Conservation (phyloP, 2,113 vertebrate species). For the Cebidichthys violaceus region DNA sequence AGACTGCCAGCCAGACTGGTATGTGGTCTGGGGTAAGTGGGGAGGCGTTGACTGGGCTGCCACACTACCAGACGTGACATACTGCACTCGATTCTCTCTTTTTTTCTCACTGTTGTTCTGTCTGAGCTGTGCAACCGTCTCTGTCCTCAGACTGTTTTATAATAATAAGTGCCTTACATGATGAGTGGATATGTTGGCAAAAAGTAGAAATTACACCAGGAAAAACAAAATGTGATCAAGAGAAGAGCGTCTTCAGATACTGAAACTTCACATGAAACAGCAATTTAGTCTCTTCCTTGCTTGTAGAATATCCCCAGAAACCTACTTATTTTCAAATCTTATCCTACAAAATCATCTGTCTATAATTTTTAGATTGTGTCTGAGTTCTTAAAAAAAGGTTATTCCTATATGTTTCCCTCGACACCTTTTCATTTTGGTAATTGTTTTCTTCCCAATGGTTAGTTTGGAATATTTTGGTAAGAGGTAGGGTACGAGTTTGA, state of each 20-base stretch:
- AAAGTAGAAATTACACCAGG: not conserved
- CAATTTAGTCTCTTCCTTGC: not conserved
- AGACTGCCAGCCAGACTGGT: constrained; percentile 75
- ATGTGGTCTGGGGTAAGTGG: constrained; percentile 78
- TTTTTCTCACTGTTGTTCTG: constrained; percentile 64
- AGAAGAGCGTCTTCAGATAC: not conserved
- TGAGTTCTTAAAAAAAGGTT: not conserved
- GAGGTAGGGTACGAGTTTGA: no score
- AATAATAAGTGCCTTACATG: constrained; percentile 39
- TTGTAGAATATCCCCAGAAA: not conserved
- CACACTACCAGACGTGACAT: constrained; percentile 76
- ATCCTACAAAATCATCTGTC: not conserved
- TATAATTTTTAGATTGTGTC: not conserved
- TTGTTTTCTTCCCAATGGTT: not conserved
- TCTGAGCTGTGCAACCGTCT: constrained; percentile 54
- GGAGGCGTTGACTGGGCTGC: constrained; percentile 74
- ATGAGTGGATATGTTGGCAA: constrained; percentile 21
- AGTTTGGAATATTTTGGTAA: not conserved
- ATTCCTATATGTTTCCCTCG: not conserved
- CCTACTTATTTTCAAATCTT: not conserved
- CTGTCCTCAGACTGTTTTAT: constrained; percentile 47
- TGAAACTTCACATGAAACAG: not conserved
- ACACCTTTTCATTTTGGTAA: not conserved
- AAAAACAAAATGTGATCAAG: not conserved
- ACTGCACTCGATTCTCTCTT: constrained; percentile 65